These are phyloP conservation scores for Terrapene triunguis DNA, from an alignment of 2,113 vertebrate genomes.

Conservation along the genomic window DNA sequence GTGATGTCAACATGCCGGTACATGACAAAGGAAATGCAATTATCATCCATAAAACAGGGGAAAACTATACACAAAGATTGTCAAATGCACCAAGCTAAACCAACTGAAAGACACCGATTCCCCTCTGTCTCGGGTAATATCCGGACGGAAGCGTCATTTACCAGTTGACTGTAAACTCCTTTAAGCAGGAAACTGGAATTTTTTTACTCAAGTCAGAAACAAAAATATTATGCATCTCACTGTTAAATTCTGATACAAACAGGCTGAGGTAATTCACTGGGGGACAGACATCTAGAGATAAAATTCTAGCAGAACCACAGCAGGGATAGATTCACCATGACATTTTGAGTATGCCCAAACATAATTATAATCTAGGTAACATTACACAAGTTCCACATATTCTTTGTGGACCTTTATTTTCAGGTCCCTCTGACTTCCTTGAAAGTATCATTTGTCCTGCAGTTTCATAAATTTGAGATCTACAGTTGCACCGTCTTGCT, in stretches of 20 bases:
- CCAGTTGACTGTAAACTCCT: neutral
- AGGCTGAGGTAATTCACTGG: neutral
- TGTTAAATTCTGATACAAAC: neutral
- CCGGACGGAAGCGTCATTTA: neutral
- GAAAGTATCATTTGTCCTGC: neutral
- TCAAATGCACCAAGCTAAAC: neutral
- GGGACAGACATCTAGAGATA: rapidly evolving
- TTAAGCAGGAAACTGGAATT: neutral
- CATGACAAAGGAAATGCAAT: conserved; percentile 2
- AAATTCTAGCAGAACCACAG: neutral
- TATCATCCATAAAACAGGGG: neutral
- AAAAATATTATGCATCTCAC: neutral
- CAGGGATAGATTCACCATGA: neutral
- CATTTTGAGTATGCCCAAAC: neutral
- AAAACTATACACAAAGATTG: neutral
- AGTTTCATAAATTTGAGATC: neutral
- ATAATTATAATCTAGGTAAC: neutral
- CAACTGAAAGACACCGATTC: neutral
- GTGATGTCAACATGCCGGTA: neutral
- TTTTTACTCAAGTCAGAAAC: neutral
- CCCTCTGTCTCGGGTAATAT: neutral
- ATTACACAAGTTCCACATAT: neutral
- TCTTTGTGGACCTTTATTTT: neutral
- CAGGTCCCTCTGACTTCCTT: neutral
- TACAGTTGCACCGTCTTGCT: neutral